Percentiles rank a stretch among this genome's conserved stretches.
Evolutionary conservation across 2,113 vertebrate genomes (phyloP).

Genomic region (Semnornis frantzii): DNA sequence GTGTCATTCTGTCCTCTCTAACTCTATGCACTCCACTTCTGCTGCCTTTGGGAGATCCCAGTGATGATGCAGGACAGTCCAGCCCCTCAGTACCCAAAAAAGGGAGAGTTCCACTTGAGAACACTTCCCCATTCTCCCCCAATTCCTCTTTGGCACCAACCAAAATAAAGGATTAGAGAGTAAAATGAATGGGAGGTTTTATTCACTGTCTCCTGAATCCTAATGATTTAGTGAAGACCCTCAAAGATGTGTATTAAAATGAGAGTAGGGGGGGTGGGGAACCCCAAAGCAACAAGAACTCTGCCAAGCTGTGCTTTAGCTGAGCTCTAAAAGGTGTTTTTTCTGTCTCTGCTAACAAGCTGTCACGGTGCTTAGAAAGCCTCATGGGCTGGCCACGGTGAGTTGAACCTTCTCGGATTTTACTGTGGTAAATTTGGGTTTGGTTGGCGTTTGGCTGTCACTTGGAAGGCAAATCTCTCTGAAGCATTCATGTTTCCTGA

Average conservation of each 20-base stretch:
- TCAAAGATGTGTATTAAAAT: neutral
- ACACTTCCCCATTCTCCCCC: neutral
- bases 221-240: neutral
- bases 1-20: neutral
- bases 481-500: neutral
- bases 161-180: neutral
- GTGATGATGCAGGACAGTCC: neutral
- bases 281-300: neutral
- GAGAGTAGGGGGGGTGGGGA: neutral
- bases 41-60: neutral
- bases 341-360: conserved; percentile 72
- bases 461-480: neutral
- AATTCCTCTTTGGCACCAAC: neutral
- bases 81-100: neutral
- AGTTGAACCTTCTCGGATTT: conserved; percentile 55
- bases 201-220: neutral
- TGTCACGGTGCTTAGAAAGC: conserved; percentile 61
- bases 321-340: conserved; percentile 67
- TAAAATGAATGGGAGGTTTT: neutral
- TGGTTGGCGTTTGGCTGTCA: conserved; percentile 45
- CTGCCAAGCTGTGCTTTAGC: conserved; percentile 42
- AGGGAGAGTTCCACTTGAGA: neutral
- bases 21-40: neutral
- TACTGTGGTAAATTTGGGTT: neutral
- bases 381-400: conserved; percentile 57